Evolutionary conservation across 2,888 invertebrate genomes (phyloP), one percentile per base, ranked within the genome.

Genomic region (Pinctada fucata): DNA sequence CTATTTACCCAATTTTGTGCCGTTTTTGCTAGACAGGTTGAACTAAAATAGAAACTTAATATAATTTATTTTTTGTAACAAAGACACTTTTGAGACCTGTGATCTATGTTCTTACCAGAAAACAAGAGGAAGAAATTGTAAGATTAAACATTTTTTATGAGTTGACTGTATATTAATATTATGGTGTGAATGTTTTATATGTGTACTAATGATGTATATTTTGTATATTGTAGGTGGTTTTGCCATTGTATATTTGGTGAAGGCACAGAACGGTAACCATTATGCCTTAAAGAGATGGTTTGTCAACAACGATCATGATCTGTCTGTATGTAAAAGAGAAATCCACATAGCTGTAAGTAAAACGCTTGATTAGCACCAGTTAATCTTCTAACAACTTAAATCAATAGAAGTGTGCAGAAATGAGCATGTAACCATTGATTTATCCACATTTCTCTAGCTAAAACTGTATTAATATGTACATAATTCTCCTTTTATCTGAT

Each of bases 201-300:
- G 31, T 31, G 31, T 31, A 31, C 31, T 31, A 31, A 31, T 31
- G 31, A 31, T 31, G 31, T 31, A 31, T 31, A 31, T 31, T 31
- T 63, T 77, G 73, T 75, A 64, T 66, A 31, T 85, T 87, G n/a
- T 84, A 97, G 97, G 97, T 92, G 97, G 97, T 82, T 97, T 97
- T 94, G 97, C 97, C 75, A 95, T 98, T 90, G 97, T 97, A 65
- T 97, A 97, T 93, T 94, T 97, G 89, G 97, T 96, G 72, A 96
- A 95, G 92, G 95, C 95, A 87, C 95, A 94, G 79, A 92, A 92
- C 84, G 94, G 94, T 79, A 95, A 95, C 87, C 89, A 91, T 69
- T 97, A 96, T 94, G 97, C 97, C 73, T 94, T 97, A 81, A 97
- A 97, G 93, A 95, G 97, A 84, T 96, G 97, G 95, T 97, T 96